These are phyloP conservation scores for Sturnira hondurensis DNA, from an alignment of 2,113 vertebrate species.

Conservation along the genomic window DNA sequence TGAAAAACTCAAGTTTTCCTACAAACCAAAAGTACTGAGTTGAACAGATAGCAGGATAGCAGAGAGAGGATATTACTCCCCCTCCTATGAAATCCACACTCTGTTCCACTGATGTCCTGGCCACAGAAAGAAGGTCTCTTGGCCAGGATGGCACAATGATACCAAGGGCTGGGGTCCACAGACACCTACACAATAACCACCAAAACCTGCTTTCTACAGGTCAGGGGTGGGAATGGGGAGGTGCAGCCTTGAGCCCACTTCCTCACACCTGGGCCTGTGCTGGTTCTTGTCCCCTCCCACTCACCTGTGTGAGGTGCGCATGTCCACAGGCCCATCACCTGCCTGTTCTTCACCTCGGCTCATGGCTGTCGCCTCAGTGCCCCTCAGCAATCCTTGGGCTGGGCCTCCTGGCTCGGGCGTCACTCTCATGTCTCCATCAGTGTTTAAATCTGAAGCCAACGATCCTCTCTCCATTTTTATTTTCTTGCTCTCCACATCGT, in stretches of 20 bases:
- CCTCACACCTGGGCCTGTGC: background rate
- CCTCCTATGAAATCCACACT: background rate
- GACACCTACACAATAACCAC: background rate
- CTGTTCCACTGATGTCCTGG: background rate
- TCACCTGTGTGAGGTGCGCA: constrained; percentile 97
- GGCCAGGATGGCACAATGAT: background rate
- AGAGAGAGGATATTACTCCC: background rate
- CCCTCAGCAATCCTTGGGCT: constrained; percentile 84
- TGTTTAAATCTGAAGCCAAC: constrained; percentile 61
- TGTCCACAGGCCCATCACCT: constrained; percentile 93
- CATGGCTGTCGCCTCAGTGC: constrained; percentile 86
- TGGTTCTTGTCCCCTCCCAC: background rate
- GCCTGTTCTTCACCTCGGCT: constrained; percentile 90
- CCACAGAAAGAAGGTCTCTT: background rate
- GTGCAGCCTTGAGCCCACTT: background rate
- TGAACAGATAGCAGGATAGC: background rate
- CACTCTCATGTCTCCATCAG: constrained; percentile 76
- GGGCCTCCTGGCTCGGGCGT: constrained; percentile 82
- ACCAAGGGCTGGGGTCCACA: background rate
- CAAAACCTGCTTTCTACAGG: background rate
- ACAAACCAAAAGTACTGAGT: background rate
- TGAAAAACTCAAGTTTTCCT: background rate
- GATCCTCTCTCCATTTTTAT: constrained; percentile 88
- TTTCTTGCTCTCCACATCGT: constrained; percentile 89
- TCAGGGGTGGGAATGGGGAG: no score